A percentile compares a stretch with the other conserved stretches of the same genome.
Conservation (phyloP, 2,797 vertebrate genomes). For the Threskiornis aethiopicus region DNA sequence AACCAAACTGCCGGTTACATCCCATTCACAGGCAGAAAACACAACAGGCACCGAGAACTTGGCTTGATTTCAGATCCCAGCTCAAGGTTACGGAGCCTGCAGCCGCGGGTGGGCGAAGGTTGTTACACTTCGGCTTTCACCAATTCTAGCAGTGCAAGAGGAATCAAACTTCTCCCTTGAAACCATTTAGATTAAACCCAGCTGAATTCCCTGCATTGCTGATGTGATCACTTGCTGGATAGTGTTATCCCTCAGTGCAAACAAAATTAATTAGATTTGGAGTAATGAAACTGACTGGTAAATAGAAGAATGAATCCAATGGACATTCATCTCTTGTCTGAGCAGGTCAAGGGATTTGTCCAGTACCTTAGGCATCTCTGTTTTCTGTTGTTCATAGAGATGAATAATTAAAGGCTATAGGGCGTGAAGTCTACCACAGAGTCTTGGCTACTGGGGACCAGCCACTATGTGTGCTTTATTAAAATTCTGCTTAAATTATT, state of each 20-base stretch:
- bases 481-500: constrained; percentile 71
- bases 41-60: neutral
- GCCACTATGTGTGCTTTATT: constrained; percentile 46
- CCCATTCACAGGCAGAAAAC: neutral
- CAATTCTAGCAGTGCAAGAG: neutral
- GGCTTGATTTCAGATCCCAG: neutral
- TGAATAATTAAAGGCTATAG: constrained; percentile 59
- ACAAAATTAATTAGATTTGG: constrained; percentile 32
- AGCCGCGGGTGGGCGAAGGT: neutral
- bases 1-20: neutral
- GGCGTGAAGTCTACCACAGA: constrained; percentile 33
- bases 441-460: constrained; percentile 36
- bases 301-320: neutral
- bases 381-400: constrained; percentile 24
- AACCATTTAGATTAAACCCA: neutral
- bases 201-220: neutral
- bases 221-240: neutral
- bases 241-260: neutral
- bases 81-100: neutral
- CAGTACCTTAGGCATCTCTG: constrained; percentile 44
- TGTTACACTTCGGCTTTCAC: neutral
- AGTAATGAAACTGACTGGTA: constrained; percentile 15
- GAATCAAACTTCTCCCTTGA: neutral
- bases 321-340: constrained; percentile 43
- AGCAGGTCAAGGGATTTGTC: constrained; percentile 49